phyloP scores from a whole-genome alignment of 1,140 invertebrate genomes.

The Euglossa dilemma region DNA sequence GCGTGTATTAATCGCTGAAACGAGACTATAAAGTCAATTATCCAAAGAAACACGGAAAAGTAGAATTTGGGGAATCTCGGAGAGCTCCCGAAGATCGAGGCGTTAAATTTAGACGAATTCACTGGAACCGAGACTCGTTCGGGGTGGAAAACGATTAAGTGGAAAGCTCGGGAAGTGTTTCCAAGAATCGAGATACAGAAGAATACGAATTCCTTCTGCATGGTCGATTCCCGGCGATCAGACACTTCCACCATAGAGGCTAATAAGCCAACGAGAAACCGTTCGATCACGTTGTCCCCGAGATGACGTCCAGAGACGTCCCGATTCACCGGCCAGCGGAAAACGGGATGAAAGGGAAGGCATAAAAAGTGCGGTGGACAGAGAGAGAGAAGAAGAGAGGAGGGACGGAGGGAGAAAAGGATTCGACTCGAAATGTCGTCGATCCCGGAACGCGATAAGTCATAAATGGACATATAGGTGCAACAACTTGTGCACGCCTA shows the following conservation, averaged over 20 bases:
- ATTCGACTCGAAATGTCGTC: slow-evolving; percentile 56
- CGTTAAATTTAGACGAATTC: slow-evolving; percentile 28
- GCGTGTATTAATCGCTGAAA: too few relatives aligned
- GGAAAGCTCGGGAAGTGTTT: not conserved
- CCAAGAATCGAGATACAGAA: slow-evolving; percentile 16
- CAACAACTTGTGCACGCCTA: slow-evolving; percentile 53
- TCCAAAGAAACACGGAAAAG: too few relatives aligned
- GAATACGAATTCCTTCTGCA: slow-evolving; percentile 39
- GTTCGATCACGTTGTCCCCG: slow-evolving; percentile 40
- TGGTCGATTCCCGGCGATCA: not conserved
- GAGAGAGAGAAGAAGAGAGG: not conserved
- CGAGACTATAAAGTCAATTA: too few relatives aligned
- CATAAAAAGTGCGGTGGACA: not conserved
- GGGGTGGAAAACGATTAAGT: not conserved
- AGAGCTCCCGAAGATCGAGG: not conserved
- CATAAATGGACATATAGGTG: slow-evolving; percentile 57
- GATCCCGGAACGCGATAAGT: slow-evolving; percentile 66
- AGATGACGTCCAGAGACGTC: slow-evolving; percentile 13
- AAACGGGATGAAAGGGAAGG: not conserved
- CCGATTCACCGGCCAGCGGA: not conserved
- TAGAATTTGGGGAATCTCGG: too few relatives aligned
- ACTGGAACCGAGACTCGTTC: not conserved
- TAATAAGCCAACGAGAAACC: slow-evolving; percentile 38
- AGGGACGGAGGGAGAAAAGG: slow-evolving; percentile 17
- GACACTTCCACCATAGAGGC: not conserved